Evolutionary conservation across 2,113 vertebrate genomes (phyloP), one percentile per base, ranked within the genome.

Genomic region (Bufo bufo): DNA sequence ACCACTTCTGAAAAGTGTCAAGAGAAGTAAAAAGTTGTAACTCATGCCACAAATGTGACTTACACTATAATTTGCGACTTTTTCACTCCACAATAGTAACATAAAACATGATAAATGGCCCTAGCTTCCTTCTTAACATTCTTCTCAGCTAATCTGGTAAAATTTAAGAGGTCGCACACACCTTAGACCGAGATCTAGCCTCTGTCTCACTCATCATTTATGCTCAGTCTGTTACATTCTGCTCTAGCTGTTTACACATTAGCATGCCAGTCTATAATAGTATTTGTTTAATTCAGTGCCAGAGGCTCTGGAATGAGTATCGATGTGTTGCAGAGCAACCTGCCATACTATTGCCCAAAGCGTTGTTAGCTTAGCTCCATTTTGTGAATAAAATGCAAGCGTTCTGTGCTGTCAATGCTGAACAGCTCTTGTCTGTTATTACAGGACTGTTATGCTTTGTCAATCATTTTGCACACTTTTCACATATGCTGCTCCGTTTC

Each of bases 401-500:
- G 14, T 56, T 77, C 58, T 72, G 61, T 50, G 43, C 16, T n/a
- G 33, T 94, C 77, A 87, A 19, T 59, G 49, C 63, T 49, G 56
- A 74, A 50, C 61, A 63, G 16, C 9, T 33, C 87, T 92, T 95
- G 87, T 90, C 95, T 94, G 93, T 95, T 94, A 94, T 95, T 84
- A 93, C 92, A 71, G 47, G 94, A 95, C 90, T 95, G 90, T 95
- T 95, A 47, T 58, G 90, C 77, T 94, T 94, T 69, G 93, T 94
- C 90, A 92, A 92, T 91, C 87, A 94, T 90, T 95, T 95, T 69
- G 94, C 92, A 89, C 93, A 93, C 91, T 94, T 96, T 96, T 94
- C 94, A 95, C 93, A 95, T 95, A 94, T 91, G 91, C 59, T 95
- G 95, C 93, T 96, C 94, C 92, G 92, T 52, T 93, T 94, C 94